A percentile compares a stretch with the other conserved stretches of the same genome.
Evolutionary conservation across 2,797 vertebrate genomes (phyloP).

Genomic region (Morelia viridis): DNA sequence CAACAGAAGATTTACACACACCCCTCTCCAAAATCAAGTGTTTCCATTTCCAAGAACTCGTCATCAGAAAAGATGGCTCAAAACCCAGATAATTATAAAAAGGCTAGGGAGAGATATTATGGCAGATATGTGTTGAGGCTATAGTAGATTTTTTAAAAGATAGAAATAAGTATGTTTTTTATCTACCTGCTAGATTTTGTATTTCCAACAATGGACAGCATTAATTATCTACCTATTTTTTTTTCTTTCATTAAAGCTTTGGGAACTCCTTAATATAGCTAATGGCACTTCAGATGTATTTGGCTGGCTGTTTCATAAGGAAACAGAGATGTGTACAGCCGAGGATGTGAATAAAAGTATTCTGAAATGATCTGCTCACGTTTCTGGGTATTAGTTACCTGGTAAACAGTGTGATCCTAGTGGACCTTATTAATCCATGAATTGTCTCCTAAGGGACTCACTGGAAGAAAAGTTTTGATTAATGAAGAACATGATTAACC

Average conservation of each 20-base stretch:
- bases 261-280: neutral
- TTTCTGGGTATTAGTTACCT: neutral
- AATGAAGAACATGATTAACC: neutral
- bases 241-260: neutral
- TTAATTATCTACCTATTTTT: too few species aligned
- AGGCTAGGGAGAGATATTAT: neutral
- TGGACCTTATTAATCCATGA: neutral
- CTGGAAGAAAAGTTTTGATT: neutral
- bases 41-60: neutral
- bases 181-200: neutral
- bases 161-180: neutral
- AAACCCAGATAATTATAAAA: neutral
- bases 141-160: neutral
- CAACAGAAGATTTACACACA: neutral
- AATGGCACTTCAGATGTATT: neutral
- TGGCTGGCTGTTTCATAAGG: neutral
- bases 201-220: neutral
- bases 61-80: neutral
- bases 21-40: neutral
- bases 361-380: neutral
- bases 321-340: neutral
- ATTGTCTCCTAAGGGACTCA: neutral
- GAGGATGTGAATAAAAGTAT: neutral
- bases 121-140: neutral
- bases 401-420: neutral